Evolutionary conservation across 64 coral and sea anemone species (phyloP), one percentile per base, ranked within the genome.

Genomic region (Porites australiensis): DNA sequence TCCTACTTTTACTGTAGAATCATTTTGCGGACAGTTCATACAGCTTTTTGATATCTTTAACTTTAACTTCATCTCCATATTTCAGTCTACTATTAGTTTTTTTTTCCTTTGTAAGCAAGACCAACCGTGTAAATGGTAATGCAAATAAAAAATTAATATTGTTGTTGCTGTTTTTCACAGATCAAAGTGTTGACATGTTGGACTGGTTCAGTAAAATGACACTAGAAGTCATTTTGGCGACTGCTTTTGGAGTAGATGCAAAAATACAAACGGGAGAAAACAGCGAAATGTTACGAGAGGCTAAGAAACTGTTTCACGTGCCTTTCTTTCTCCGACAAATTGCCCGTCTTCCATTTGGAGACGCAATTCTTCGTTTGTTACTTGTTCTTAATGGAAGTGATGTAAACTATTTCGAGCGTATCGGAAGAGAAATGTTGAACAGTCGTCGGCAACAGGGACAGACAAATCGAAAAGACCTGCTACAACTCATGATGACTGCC

Each of bases 201-300:
- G 86, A 79, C 69, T 89, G 77, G 79, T 90, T 94, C 52, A 72
- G 77, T 62, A 79, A 74, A 55, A 71, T 94, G 78, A 89, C 93
- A 1, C 87, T 94, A 0, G 93, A 94, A 15, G 87, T 94, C 5
- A 94, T 94, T 71, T 46, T 94, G 9, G 89, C 87, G 0, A 94
- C 93, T 3, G 87, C 93, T 13, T 94, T 94, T 77, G 93, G 93
- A 16, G 79, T 94, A 27, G 63, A 94, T 3, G 80, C 93, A 18
- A 58, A 77, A n/a, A 77, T 94, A 50, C 93, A 90, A n/a, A 22
- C 22, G 62, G 81, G 81, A 23, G 81, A 68, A 51, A 84, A 84
- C 16, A 19, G 18, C 8, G 81, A 69, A 50, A 68, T 84, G 21
- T 2, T 88, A 10, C 12, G 44, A 19, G 67, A 74, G 58, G 70